phyloP scores from a whole-genome alignment of 2,797 vertebrate species.

The Spinus olivaceus region DNA sequence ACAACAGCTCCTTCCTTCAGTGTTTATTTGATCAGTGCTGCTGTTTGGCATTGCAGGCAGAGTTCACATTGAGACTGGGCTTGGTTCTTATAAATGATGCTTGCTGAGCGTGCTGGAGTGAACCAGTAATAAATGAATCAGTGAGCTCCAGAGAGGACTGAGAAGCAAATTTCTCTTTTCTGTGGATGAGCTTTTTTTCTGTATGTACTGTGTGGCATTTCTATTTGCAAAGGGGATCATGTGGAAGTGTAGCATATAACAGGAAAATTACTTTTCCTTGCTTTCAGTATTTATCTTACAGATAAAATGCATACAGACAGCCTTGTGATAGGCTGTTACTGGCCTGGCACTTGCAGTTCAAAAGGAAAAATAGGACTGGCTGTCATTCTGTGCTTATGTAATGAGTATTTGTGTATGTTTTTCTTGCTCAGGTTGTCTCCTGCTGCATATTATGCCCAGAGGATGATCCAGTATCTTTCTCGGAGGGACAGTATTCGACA shows the following conservation, averaged over 20 bases:
- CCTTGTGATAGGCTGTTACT: background rate
- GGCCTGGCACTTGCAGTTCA: background rate
- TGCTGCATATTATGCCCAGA: conserved; percentile 97
- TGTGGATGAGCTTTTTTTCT: background rate
- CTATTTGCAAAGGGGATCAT: background rate
- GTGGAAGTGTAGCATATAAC: background rate
- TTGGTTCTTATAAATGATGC: background rate
- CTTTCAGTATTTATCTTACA: background rate
- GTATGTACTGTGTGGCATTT: background rate
- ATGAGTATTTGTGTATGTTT: background rate
- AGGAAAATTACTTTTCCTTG: background rate
- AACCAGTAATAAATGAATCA: background rate
- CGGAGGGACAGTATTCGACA: conserved; percentile 97
- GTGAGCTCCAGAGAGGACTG: background rate
- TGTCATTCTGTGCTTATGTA: background rate
- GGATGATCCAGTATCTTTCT: conserved; percentile 99
- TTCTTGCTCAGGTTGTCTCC: conserved; percentile 87
- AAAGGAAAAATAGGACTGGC: background rate
- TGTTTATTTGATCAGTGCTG: background rate
- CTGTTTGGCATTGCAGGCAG: background rate
- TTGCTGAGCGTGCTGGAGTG: background rate
- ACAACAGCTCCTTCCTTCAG: background rate
- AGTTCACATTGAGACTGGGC: background rate
- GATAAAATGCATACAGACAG: background rate
- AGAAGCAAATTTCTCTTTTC: background rate